Base-by-base conservation (phyloP, 2,797 vertebrate genomes). In the Crocidura indochinensis region DNA sequence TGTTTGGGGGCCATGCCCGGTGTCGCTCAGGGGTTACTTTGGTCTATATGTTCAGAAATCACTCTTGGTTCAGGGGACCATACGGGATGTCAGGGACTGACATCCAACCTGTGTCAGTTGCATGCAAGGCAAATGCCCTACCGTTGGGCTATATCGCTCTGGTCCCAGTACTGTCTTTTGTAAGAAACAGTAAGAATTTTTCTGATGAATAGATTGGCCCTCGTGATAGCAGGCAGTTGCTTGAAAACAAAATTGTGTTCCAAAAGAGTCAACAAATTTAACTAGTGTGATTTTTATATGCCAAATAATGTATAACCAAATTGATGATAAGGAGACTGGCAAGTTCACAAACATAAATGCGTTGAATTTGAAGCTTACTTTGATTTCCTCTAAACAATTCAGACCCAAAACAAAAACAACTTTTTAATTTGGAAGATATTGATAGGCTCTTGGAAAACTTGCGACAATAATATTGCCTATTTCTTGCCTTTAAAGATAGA, bases 241-340 rank as follows among this genome's bases (percentile, higher is more conserved):
- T 90, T 64, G 31, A 85, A 90, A 93, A 77, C 8, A 89, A 46
- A 93, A 79, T 31, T 85, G 10, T 67, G 29, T 88, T 93, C n/a
- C 22, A 87, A 51, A 93, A 94, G 11, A 80, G 60, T 79, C 51
- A 73, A 76, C 90, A 89, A 64, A 89, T 73, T 91, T 89, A 78
- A 44, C 68, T 76, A 85, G 75, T 91, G 0, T 80, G 44, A 85
- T 31, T 93, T 38, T 81, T 73, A 49, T 64, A 79, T 74, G 56
- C 84, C 75, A 62, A 74, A 86, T 73, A 86, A 75, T 67, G 6
- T 62, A 88, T 74, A 68, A 15, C 53, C 64, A 17, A 11, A 87
- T 92, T 76, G 31, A 76, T 71, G 53, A 83, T 87, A 71, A 60
- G 15, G 4, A 60, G 56, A 60, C 20, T 60, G 56, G 56, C 20